Percentiles rank a stretch among this genome's conserved stretches.
phyloP scores from a whole-genome alignment of 64 coral and sea anemone species.

The Stichodactyla mertensii region DNA sequence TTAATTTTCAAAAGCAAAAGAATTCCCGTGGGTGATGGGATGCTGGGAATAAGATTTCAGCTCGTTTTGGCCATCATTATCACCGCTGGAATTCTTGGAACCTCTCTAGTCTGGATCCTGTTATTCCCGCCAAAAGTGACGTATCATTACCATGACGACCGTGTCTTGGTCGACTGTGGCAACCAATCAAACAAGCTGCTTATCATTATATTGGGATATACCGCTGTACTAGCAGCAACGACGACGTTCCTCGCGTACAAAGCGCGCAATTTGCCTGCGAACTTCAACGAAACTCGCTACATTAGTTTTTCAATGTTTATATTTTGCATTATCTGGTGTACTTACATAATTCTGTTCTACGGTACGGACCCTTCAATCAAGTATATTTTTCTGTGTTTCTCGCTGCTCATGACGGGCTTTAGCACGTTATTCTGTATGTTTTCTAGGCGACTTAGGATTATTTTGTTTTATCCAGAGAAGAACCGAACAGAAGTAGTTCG shows the following conservation, averaged over 20 bases:
- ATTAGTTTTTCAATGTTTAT: slow-evolving; percentile 89
- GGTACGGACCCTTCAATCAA: slow-evolving; percentile 38
- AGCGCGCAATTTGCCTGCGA: slow-evolving; percentile 62
- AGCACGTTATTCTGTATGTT: slow-evolving; percentile 71
- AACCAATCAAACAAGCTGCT: slow-evolving; percentile 51
- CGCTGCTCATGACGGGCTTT: slow-evolving; percentile 58
- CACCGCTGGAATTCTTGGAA: slow-evolving; percentile 21
- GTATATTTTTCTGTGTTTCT: slow-evolving; percentile 43
- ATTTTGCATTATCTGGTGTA: slow-evolving; percentile 63
- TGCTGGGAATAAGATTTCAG: slow-evolving; percentile 61
- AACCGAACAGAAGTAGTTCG: slow-evolving; percentile 68
- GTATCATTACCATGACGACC: slow-evolving; percentile 40
- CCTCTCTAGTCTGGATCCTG: slow-evolving; percentile 38
- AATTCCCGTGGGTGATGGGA: slow-evolving; percentile 33
- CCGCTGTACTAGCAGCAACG: slow-evolving; percentile 71
- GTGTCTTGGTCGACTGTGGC: slow-evolving; percentile 63
- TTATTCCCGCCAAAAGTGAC: slow-evolving; percentile 63
- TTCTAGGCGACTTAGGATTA: slow-evolving; percentile 50
- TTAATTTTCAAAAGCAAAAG: slow-evolving; percentile 72
- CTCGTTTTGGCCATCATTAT: slow-evolving; percentile 57
- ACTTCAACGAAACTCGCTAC: slow-evolving; percentile 82
- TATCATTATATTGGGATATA: slow-evolving; percentile 74
- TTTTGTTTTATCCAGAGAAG: slow-evolving; percentile 80
- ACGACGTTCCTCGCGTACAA: slow-evolving; percentile 74
- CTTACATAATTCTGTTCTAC: slow-evolving; percentile 51